These are phyloP conservation scores for Cebuella pygmaea DNA, from an alignment of 2,797 vertebrate genomes.

Conservation along the genomic window DNA sequence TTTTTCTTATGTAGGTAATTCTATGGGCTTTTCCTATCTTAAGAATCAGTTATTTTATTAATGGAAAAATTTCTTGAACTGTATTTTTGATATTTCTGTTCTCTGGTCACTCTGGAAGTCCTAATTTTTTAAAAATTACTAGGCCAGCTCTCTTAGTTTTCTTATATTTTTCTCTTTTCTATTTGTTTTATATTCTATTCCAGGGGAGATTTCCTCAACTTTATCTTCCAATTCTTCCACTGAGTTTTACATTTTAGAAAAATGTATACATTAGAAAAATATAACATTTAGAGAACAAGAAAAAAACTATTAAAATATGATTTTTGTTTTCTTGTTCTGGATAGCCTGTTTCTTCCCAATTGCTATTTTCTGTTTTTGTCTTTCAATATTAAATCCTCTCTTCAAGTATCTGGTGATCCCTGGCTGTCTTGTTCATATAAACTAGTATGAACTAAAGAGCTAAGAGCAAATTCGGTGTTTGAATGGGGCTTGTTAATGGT, in stretches of 20 bases:
- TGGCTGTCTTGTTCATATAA: background rate
- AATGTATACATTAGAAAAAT: background rate
- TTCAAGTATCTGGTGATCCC: background rate
- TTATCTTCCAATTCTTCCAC: background rate
- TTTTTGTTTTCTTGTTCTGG: background rate
- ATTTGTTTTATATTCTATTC: constrained; percentile 25
- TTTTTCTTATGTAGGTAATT: background rate
- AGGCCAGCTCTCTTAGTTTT: background rate
- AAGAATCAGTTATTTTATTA: constrained; percentile 8
- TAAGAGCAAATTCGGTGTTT: background rate
- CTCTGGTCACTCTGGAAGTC: background rate
- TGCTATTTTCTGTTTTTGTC: background rate
- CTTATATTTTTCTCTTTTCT: background rate
- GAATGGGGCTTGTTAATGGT: background rate
- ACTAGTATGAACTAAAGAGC: background rate
- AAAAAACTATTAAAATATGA: background rate
- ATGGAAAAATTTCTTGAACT: background rate
- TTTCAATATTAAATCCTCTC: background rate
- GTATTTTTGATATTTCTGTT: background rate
- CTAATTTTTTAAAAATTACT: background rate
- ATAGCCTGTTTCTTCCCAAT: background rate
- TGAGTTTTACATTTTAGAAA: background rate
- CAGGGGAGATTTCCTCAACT: background rate
- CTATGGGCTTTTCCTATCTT: background rate
- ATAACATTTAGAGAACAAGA: background rate